These are phyloP conservation scores for Bagarius yarrelli DNA, from an alignment of 2,113 vertebrate species.

Conservation along the genomic window DNA sequence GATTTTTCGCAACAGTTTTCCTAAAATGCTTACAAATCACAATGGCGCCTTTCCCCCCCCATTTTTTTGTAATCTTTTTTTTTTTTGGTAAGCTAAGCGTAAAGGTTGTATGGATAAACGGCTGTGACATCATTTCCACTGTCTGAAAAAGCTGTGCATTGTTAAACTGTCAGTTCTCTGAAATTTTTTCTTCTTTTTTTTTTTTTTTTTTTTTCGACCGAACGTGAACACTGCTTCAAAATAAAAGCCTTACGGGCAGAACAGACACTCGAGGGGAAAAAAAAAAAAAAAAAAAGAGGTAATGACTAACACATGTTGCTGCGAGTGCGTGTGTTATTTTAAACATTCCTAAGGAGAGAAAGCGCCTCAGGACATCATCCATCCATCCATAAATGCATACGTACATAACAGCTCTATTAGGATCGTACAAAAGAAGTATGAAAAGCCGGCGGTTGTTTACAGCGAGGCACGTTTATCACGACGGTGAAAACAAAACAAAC, in stretches of 20 bases:
- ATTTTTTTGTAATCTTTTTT: not conserved
- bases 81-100: constrained; percentile 43
- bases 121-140: constrained; percentile 31
- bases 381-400: constrained; percentile 49
- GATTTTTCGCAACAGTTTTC: constrained; percentile 56
- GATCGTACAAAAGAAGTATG: constrained; percentile 61
- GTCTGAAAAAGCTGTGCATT: not conserved
- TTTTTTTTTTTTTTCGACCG: not conserved
- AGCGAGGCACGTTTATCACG: constrained; percentile 61
- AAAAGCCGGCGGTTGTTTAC: constrained; percentile 41
- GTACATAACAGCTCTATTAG: constrained; percentile 61
- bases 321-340: constrained; percentile 44
- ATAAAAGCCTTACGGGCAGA: not conserved
- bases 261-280: not conserved
- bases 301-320: constrained; percentile 62
- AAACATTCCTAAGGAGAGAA: constrained; percentile 50
- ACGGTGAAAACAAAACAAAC: constrained; percentile 58
- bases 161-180: too few relatives aligned
- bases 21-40: constrained; percentile 10
- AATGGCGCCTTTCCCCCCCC: not conserved
- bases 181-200: not conserved
- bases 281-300: constrained; percentile 34
- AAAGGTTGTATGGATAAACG: constrained; percentile 35
- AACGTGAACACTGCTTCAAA: constrained; percentile 15
- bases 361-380: constrained; percentile 61